Base-by-base conservation (phyloP, 2,888 invertebrate genomes). In the Charanyca ferruginea region DNA sequence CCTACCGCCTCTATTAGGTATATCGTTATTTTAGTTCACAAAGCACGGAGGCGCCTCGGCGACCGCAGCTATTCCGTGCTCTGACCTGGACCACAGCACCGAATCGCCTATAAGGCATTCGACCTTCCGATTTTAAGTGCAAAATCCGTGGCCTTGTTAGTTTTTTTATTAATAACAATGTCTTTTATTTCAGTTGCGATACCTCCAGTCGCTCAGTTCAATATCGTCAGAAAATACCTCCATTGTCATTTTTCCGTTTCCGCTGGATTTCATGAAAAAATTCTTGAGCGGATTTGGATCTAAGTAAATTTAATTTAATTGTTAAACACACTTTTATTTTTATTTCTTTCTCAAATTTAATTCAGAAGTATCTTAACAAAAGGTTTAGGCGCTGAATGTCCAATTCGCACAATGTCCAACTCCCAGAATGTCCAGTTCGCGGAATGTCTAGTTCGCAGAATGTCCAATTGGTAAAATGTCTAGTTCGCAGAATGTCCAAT, bases 161-260 rank as follows among this genome's bases (percentile, higher is more conserved):
- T 16, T 53, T 4, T 52, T 52, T 44, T 8, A 8, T 18, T n/a
- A n/a, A n/a, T 4, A 41, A 41, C 20, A 6, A 47, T 49, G n/a
- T 48, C n/a, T 51, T 48, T 61, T 65, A 71, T 96, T 96, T 66
- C 93, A 98, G 98, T 87, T 98, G 70, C 96, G 98, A n/a, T 98
- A 98, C 89, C 95, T 98, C 45, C 99, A 99, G 95, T 99, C 99
- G 0, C 94, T 99, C 65, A 98, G 97, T 94, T 97, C 98, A 63
- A 98, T 99, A 90, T 98, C 99, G 1, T 98, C 98, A 0, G 99
- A 99, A 94, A 99, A 98, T 94, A 99, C 99, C 91, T 99, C 98
- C 0, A 99, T 99, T 0, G 99, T 99, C 81, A 97, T 99, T 67
- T 99, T 99, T 89, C 99, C 99, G 0, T 94, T 99, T 80, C 99